Evolutionary conservation across 2,888 invertebrate genomes (phyloP).

Genomic region (Chymomyza fuscimana): DNA sequence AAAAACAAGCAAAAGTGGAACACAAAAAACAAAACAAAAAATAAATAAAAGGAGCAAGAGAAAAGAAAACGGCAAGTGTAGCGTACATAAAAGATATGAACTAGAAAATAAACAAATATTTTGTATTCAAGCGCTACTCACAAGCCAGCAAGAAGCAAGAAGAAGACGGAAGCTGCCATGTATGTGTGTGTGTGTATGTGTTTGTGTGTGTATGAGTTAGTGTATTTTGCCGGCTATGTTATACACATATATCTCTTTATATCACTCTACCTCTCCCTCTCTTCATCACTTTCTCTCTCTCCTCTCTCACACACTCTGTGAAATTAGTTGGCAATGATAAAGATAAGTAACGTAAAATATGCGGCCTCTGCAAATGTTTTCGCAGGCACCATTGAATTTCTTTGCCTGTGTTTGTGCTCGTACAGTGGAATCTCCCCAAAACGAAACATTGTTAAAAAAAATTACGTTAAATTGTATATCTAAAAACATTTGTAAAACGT

Average conservation of each 20-base stretch:
- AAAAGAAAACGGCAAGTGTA: constrained; percentile 58
- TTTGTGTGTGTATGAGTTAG: constrained; percentile 17
- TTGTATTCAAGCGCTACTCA: constrained; percentile 40
- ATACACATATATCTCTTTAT: constrained; percentile 21
- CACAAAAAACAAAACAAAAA: constrained; percentile 9
- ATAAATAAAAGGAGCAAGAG: constrained; percentile 29
- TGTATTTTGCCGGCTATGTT: constrained; percentile 6
- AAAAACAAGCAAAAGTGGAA: constrained; percentile 18
- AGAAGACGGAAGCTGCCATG: not conserved
- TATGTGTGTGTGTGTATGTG: constrained; percentile 16
- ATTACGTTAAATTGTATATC: no score
- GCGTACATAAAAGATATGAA: constrained; percentile 73
- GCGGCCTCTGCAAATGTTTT: constrained; percentile 67
- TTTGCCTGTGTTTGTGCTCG: constrained; percentile 3
- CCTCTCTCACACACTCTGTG: constrained; percentile 44
- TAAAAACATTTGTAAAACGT: no score
- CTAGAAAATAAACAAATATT: constrained; percentile 77
- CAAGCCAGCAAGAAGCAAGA: not conserved
- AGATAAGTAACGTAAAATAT: constrained; percentile 76
- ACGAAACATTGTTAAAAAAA: no score
- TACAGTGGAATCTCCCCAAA: not conserved
- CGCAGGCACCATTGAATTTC: constrained; percentile 67
- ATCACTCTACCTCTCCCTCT: constrained; percentile 17
- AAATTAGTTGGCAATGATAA: constrained; percentile 76
- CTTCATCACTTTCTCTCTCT: constrained; percentile 7